These are phyloP conservation scores for Butorides virescens DNA, from an alignment of 2,113 vertebrate species.

Conservation along the genomic window DNA sequence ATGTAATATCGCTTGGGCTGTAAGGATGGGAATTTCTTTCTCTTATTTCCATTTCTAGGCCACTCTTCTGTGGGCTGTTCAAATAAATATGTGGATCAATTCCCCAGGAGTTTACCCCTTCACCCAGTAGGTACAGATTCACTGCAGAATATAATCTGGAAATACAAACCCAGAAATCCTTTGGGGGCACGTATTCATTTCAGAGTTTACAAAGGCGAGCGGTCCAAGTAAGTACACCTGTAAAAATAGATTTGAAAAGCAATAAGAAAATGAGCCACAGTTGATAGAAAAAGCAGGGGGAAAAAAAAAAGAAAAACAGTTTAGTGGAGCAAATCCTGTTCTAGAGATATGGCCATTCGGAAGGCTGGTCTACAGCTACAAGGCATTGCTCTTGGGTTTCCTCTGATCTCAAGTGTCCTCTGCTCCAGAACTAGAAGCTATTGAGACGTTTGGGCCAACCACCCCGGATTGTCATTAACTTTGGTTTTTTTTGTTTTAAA, in stretches of 20 bases:
- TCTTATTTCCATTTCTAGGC: slow-evolving; percentile 63
- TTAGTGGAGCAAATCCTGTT: slow-evolving; percentile 8
- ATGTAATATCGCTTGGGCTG: slow-evolving; percentile 21
- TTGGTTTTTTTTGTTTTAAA: slow-evolving; percentile 66
- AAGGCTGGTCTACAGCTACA: slow-evolving; percentile 1
- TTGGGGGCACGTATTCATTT: slow-evolving; percentile 11
- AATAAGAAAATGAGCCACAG: neutral
- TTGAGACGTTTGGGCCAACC: neutral
- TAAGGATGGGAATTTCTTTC: slow-evolving; percentile 46
- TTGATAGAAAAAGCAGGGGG: neutral
- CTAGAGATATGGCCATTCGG: neutral
- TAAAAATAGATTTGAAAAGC: slow-evolving; percentile 22
- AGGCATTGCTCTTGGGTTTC: slow-evolving; percentile 15
- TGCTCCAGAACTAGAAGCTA: neutral
- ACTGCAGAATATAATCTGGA: slow-evolving; percentile 35
- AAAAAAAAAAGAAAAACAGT: neutral
- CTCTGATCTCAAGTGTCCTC: neutral
- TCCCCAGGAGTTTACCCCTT: slow-evolving; percentile 25
- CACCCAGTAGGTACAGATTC: slow-evolving; percentile 37
- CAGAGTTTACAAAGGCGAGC: slow-evolving; percentile 41
- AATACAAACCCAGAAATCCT: slow-evolving; percentile 34
- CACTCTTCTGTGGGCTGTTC: slow-evolving; percentile 53
- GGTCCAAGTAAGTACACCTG: slow-evolving; percentile 47
- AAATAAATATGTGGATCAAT: slow-evolving; percentile 48
- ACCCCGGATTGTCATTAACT: neutral